A percentile compares a stretch with the other conserved stretches of the same genome.
Evolutionary conservation across 1,140 invertebrate species (phyloP).

Genomic region (Cecropterus lyciades): DNA sequence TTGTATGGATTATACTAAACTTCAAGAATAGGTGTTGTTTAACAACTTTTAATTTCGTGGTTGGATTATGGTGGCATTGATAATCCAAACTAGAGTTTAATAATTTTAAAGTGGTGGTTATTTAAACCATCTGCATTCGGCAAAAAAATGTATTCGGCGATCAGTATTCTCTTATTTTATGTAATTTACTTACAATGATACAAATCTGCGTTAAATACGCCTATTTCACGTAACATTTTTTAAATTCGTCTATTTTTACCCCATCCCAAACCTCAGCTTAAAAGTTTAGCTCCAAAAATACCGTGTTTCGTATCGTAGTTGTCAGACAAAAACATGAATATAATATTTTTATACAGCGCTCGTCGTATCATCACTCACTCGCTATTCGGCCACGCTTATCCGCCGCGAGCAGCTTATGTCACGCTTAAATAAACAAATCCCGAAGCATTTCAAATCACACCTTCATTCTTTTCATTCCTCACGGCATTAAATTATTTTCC

Average conservation of each 20-base stretch:
- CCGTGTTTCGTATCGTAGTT: conserved; percentile 2
- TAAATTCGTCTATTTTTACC: too few species aligned
- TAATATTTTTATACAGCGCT: conserved; percentile 29
- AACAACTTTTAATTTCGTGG: too few species aligned
- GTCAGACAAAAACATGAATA: conserved; percentile 14
- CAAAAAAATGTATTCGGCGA: too few species aligned
- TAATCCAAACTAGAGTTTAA: too few species aligned
- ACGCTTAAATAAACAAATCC: conserved; percentile 54
- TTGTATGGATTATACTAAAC: background rate
- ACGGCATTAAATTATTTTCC: conserved; percentile 48
- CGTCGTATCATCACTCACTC: conserved; percentile 30
- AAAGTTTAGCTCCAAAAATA: conserved; percentile 7
- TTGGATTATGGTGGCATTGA: too few species aligned
- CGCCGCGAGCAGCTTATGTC: conserved; percentile 42
- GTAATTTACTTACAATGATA: too few species aligned
- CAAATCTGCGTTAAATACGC: background rate
- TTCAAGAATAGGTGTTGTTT: too few species aligned
- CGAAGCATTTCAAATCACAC: conserved; percentile 51
- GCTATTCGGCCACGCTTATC: conserved; percentile 21
- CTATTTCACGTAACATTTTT: too few species aligned
- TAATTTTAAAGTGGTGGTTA: too few species aligned
- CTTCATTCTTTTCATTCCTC: conserved; percentile 47
- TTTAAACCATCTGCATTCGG: too few species aligned
- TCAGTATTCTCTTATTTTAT: too few species aligned
- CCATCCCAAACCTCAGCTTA: conserved; percentile 7